phyloP scores from a whole-genome alignment of 2,888 invertebrate genomes.

The Polyommatus iphigenia region DNA sequence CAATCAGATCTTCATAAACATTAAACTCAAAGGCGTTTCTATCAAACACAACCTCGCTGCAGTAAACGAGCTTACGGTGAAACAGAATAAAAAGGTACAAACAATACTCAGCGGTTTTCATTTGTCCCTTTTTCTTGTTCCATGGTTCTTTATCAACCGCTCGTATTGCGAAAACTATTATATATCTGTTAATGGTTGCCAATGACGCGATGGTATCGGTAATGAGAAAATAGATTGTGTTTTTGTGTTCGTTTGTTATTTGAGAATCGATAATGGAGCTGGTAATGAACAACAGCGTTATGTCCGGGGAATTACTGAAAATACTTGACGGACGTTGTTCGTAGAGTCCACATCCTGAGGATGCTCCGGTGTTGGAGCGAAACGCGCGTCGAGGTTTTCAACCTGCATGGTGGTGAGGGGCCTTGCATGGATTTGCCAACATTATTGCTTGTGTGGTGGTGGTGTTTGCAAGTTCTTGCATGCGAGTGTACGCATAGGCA shows the following conservation, averaged over 20 bases:
- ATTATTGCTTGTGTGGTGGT: no score
- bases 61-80: slow-evolving; percentile 39
- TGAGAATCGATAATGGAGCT: slow-evolving; percentile 26
- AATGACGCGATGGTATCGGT: slow-evolving; percentile 30
- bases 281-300: slow-evolving; percentile 9
- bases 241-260: slow-evolving; percentile 30
- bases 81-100: slow-evolving; percentile 39
- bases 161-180: slow-evolving; percentile 34
- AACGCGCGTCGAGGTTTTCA: no score
- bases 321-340: no score
- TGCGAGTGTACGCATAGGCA: no score
- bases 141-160: slow-evolving; percentile 39
- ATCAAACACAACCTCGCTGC: slow-evolving; percentile 33
- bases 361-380: no score
- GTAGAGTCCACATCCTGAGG: no score
- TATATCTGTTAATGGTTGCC: slow-evolving; percentile 30
- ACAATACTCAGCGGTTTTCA: slow-evolving; percentile 41
- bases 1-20: slow-evolving; percentile 31
- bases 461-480: no score
- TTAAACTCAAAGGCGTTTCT: slow-evolving; percentile 32
- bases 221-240: slow-evolving; percentile 31
- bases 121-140: slow-evolving; percentile 42
- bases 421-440: no score
- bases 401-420: no score
- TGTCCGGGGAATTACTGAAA: not conserved